Percentiles rank a stretch among this genome's conserved stretches.
phyloP scores from a whole-genome alignment of 1,140 invertebrate genomes.

The Thereuonema tuberculata region DNA sequence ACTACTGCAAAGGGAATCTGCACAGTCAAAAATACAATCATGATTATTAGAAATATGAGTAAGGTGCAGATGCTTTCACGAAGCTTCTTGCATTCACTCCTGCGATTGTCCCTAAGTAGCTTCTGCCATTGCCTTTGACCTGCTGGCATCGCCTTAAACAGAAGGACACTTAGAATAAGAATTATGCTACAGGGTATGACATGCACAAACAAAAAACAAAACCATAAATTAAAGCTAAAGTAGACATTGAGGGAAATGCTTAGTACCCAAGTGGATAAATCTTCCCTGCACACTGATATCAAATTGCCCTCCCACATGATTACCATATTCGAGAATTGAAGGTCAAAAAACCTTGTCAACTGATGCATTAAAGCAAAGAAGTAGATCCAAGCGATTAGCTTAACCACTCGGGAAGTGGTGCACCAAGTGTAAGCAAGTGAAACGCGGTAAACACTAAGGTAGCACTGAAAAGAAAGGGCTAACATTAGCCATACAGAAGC shows the following conservation, averaged over 20 bases:
- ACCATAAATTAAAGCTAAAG: slow-evolving; percentile 65
- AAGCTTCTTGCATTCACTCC: slow-evolving; percentile 64
- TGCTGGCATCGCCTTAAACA: slow-evolving; percentile 66
- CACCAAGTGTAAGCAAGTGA: slow-evolving; percentile 70
- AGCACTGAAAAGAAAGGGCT: slow-evolving; percentile 70
- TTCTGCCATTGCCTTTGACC: slow-evolving; percentile 64
- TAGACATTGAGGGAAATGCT: slow-evolving; percentile 52
- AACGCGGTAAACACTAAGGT: slow-evolving; percentile 83
- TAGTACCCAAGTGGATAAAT: slow-evolving; percentile 47
- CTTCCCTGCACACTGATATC: slow-evolving; percentile 38
- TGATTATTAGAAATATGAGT: slow-evolving; percentile 84
- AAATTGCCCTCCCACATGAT: slow-evolving; percentile 38
- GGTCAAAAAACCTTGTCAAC: slow-evolving; percentile 59
- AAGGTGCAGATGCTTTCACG: slow-evolving; percentile 83
- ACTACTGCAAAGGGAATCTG: slow-evolving; percentile 83
- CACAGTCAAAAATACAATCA: slow-evolving; percentile 75
- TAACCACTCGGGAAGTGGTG: slow-evolving; percentile 64
- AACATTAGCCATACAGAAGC: slow-evolving; percentile 82
- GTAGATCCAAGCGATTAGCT: slow-evolving; percentile 57
- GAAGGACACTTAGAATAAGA: slow-evolving; percentile 74
- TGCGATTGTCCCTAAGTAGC: slow-evolving; percentile 68
- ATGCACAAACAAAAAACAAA: slow-evolving; percentile 80
- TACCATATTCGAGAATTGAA: slow-evolving; percentile 31
- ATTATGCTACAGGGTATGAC: slow-evolving; percentile 73
- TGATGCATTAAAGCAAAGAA: slow-evolving; percentile 62